Evolutionary conservation across 2,888 invertebrate species (phyloP), one percentile per base, ranked within the genome.

Genomic region (Caenorhabditis sp.): DNA sequence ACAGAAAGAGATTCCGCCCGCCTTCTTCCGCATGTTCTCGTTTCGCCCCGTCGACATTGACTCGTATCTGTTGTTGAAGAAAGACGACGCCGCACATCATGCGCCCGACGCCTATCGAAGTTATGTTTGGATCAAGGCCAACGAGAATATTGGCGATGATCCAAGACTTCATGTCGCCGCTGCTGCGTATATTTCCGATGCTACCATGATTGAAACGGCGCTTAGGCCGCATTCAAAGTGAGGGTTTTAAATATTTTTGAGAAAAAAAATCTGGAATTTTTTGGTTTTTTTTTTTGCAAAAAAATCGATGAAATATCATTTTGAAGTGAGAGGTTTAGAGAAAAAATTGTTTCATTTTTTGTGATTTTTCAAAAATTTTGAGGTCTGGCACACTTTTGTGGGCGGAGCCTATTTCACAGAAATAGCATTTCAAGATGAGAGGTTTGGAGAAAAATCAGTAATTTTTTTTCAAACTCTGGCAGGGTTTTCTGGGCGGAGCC

Each of bases 171-270:
- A 89, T 76, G 86, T 88, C 66, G 89, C 89, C 69, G 88, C 88
- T 12, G 88, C 88, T 3, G 89, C 88, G 14, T 89, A 88, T 78
- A 87, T 89, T 77, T 88, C 88, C 0, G 89, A 89, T 77, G 73
- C 74, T 21, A 79, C 79, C 10, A 79, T 81, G 77, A 79, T 81
- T 63, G 79, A 81, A 59, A 81, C 81, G 0, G 81, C 81, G 0
- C 63, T 81, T 61, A 68, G 81, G 55, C 79, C 81, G 10, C 79
- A 79, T 31, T 74, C 77, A 23, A 69, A 76, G 81, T 81, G 23
- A 55, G 69, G 24, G 27, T 14, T 19, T 24, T 49, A 12, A 6
- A 19, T 10, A 31, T 26, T 58, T 58, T 12, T 58, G 37, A 19
- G 31, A 4, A 21, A 5, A 4, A 14, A 17, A 50, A 50, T 10